A percentile compares a stretch with the other conserved stretches of the same genome.
Conservation (phyloP, 2,797 vertebrate species). For the Lindbergichthys nudifrons region DNA sequence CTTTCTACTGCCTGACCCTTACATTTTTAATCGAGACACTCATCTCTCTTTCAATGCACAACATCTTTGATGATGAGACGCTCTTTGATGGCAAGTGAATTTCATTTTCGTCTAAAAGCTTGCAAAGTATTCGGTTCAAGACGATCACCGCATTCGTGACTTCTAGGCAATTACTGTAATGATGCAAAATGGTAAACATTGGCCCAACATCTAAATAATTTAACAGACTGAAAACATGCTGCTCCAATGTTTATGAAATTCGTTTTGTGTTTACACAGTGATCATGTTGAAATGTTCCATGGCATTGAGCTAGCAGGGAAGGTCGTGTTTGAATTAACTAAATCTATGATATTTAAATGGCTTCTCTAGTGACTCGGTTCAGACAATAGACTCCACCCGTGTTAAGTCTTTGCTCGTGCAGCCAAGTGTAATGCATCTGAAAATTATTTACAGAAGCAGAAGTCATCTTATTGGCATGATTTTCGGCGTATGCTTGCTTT, state of each 20-base stretch:
- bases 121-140: conserved; percentile 73
- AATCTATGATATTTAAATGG: conserved; percentile 53
- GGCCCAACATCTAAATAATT: conserved; percentile 78
- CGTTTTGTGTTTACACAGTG: conserved; percentile 71
- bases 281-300: conserved; percentile 68
- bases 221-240: conserved; percentile 67
- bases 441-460: conserved; percentile 22
- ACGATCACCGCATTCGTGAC: conserved; percentile 73
- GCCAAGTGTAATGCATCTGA: conserved; percentile 49
- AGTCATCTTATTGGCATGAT: conserved; percentile 5
- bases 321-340: conserved; percentile 58
- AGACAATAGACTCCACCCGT: conserved; percentile 65
- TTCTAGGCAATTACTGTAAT: conserved; percentile 78
- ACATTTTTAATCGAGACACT: conserved; percentile 79
- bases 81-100: conserved; percentile 80
- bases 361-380: conserved; percentile 24
- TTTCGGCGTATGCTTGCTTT: background rate
- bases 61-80: conserved; percentile 78
- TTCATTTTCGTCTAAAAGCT: conserved; percentile 80
- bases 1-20: conserved; percentile 66
- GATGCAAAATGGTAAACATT: conserved; percentile 81
- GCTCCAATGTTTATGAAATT: conserved; percentile 72
- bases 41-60: conserved; percentile 76
- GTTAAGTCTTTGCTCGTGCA: conserved; percentile 9
- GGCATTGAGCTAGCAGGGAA: conserved; percentile 57